A percentile compares a stretch with the other conserved stretches of the same genome.
phyloP scores from a whole-genome alignment of 2,113 vertebrate genomes.

The Microtus oregoni region DNA sequence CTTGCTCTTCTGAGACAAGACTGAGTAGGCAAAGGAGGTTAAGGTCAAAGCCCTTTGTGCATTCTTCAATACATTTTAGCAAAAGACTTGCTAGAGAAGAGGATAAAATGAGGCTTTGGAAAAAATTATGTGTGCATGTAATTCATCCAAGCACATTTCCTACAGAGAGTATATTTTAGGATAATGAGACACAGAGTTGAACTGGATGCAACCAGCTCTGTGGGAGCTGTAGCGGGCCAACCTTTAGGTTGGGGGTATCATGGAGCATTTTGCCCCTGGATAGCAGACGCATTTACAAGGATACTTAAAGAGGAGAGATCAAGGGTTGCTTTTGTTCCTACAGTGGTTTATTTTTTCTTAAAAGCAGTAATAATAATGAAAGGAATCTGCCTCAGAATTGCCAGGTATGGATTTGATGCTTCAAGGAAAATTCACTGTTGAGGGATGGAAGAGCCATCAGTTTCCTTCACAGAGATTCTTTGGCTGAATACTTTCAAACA shows the following conservation, averaged over 20 bases:
- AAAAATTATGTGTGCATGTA: background rate
- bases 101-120: slow-evolving; percentile 14
- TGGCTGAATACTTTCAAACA: slow-evolving; percentile 40
- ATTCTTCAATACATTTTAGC: background rate
- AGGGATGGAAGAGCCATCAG: slow-evolving; percentile 49
- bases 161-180: background rate
- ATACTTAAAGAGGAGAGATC: slow-evolving; percentile 67
- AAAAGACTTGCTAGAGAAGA: slow-evolving; percentile 37
- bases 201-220: background rate
- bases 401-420: background rate
- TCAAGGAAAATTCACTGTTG: slow-evolving; percentile 63
- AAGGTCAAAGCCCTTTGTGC: slow-evolving; percentile 2
- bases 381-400: slow-evolving; percentile 78
- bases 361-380: slow-evolving; percentile 69
- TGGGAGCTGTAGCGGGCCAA: background rate
- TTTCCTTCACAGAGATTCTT: slow-evolving; percentile 18
- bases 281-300: slow-evolving; percentile 55
- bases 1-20: slow-evolving; percentile 28
- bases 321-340: slow-evolving; percentile 71
- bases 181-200: background rate
- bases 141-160: slow-evolving; percentile 4
- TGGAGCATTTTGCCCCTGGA: slow-evolving; percentile 29
- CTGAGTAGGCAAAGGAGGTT: background rate
- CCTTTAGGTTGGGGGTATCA: background rate
- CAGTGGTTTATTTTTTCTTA: slow-evolving; percentile 76